A percentile compares a stretch with the other conserved stretches of the same genome.
phyloP scores from a whole-genome alignment of 2,113 vertebrate species.

The Ceyx cyanopectus region DNA sequence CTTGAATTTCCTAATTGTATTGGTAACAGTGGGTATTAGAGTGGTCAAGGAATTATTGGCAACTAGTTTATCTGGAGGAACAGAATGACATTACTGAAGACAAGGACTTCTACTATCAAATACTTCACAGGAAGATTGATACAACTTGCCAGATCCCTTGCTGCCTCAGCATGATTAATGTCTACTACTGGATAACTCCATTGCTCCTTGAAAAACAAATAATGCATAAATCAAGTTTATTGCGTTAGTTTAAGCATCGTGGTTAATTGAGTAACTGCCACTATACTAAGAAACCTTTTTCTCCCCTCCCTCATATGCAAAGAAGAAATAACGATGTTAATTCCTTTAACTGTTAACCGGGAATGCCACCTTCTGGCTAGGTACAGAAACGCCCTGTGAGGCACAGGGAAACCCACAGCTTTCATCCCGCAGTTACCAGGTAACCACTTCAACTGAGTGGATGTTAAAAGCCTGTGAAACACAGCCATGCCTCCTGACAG shows the following conservation, averaged over 20 bases:
- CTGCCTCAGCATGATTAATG: slow-evolving; percentile 15
- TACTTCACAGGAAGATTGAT: background rate
- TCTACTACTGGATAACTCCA: background rate
- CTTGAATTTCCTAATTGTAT: background rate
- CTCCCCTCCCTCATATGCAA: background rate
- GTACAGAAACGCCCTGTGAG: background rate
- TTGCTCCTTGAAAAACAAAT: slow-evolving; percentile 1
- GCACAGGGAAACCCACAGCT: background rate
- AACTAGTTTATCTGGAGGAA: background rate
- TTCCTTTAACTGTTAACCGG: slow-evolving; percentile 12
- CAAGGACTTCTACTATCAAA: background rate
- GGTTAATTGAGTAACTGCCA: slow-evolving; percentile 35
- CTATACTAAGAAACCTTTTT: background rate
- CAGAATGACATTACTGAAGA: background rate
- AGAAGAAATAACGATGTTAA: background rate
- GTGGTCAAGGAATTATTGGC: background rate
- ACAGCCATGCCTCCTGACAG: background rate
- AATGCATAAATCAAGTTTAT: slow-evolving; percentile 19
- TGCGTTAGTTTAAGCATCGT: background rate
- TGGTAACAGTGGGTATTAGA: background rate
- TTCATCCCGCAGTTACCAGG: background rate
- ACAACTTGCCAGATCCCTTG: slow-evolving; percentile 33
- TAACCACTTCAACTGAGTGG: background rate
- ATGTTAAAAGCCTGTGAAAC: background rate
- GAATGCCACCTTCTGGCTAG: slow-evolving; percentile 67